Percentiles rank a stretch among this genome's conserved stretches.
Conservation (phyloP, 2,888 invertebrate genomes). For the Augochlorella aurata region DNA sequence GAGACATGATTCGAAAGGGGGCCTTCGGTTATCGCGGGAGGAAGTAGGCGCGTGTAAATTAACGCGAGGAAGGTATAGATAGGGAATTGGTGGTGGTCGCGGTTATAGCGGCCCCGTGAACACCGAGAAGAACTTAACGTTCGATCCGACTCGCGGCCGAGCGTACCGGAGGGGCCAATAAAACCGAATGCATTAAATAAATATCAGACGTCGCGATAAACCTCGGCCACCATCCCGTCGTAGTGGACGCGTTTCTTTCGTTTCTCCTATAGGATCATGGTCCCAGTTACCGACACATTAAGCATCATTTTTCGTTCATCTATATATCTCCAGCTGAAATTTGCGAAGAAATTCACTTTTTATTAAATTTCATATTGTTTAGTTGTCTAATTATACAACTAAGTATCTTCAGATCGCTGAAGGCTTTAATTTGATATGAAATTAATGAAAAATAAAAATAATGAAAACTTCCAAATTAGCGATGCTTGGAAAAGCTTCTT, state of each 20-base stretch:
- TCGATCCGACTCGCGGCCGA: slow-evolving; percentile 27
- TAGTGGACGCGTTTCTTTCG: slow-evolving; percentile 7
- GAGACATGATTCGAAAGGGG: slow-evolving; percentile 54
- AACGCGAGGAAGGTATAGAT: slow-evolving; percentile 46
- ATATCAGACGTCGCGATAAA: slow-evolving; percentile 55
- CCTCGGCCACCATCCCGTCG: slow-evolving; percentile 2
- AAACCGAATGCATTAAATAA: slow-evolving; percentile 63
- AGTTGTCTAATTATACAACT: too few species aligned
- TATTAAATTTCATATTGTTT: not conserved
- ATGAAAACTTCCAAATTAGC: too few species aligned
- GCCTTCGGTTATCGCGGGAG: slow-evolving; percentile 61
- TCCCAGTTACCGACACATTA: too few species aligned
- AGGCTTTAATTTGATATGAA: too few species aligned
- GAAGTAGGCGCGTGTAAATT: slow-evolving; percentile 66
- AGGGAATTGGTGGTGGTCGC: slow-evolving; percentile 31
- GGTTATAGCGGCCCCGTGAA: slow-evolving; percentile 52
- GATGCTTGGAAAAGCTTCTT: too few species aligned
- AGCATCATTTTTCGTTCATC: too few species aligned
- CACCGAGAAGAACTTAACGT: slow-evolving; percentile 49
- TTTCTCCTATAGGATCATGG: not conserved
- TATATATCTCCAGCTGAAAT: too few species aligned
- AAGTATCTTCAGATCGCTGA: too few species aligned
- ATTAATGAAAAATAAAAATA: too few species aligned
- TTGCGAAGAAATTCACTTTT: not conserved
- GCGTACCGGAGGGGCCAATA: slow-evolving; percentile 53